Evolutionary conservation across 2,888 invertebrate species (phyloP), one percentile per base, ranked within the genome.

Genomic region (Nymphalis c-album): DNA sequence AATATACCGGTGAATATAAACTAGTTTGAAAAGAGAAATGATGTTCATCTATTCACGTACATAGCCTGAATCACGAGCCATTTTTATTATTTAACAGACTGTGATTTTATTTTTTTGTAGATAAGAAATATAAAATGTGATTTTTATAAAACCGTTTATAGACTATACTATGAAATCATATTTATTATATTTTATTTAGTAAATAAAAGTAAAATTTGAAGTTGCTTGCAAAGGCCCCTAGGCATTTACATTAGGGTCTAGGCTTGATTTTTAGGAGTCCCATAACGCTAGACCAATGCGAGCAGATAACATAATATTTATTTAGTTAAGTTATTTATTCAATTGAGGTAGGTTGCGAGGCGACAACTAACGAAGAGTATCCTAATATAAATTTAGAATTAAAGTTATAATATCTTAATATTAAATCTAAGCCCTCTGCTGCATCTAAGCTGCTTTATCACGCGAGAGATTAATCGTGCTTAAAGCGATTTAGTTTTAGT

Each of bases 91-190:
- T 8, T 31, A 22, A 10, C 35, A n/a, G 8, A 35, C 17, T 57
- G n/a, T n/a, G 57, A 57, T 57, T 31, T 35, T 17, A 18, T n/a
- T 57, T n/a, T 18, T 57, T 35, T 57, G n/a, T 35, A 57, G 57
- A 57, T 7, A 35, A 35, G 35, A 7, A n/a, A 55, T 55, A 17
- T n/a, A 35, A 57, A 57, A 57, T 35, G n/a, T 31, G 8, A 57
- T 35, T 40, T 57, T 10, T 35, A 35, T 57, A 1, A 26, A 57
- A 35, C n/a, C n/a, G 7, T 35, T 40, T 57, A 26, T 6, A 26
- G 53, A 31, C 17, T 26, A 53, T 6, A 26, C 17, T n/a, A n/a
- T n/a, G n/a, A n/a, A n/a, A n/a, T n/a, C n/a, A n/a, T n/a, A n/a
- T n/a, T n/a, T n/a, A n/a, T n/a, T n/a, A n/a, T n/a, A n/a, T n/a